Base-by-base conservation (phyloP, 2,113 vertebrate species). In the Oncorhynchus tshawytscha region DNA sequence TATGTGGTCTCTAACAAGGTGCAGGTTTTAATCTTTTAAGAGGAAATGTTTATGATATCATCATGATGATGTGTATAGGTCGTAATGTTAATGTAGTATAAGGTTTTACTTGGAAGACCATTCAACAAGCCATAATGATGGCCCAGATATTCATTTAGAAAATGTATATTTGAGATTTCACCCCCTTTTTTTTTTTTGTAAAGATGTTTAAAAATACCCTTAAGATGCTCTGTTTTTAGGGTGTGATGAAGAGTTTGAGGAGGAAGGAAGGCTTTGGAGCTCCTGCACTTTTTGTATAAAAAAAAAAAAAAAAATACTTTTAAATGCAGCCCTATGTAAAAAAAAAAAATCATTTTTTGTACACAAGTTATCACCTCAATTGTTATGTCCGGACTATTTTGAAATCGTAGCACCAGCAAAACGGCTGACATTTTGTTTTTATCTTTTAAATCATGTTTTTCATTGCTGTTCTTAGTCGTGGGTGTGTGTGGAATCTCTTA, bases 361-460 rank as follows among this genome's bases (percentile, higher is more conserved):
- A 90, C 79, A 84, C 79, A 72, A 85, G 83, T 87, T 72, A 75
- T 74, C 79, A 59, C 87, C 86, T 88, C 73, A 57, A 85, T 89
- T 88, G 84, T 84, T 83, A 82, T 80, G 77, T 81, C 75, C 51
- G 71, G 71, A 54, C 51, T 18, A 27, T 51, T 65, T 80, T 2
- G 27, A 73, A 81, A 83, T 72, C 84, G 82, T 89, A 90, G 89
- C 90, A 92, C 91, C 91, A 91, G 90, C 91, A 90, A 90, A 54
- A 88, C 90, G 82, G 86, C 85, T 86, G 87, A 91, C 85, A 85
- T 85, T 67, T 85, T 67, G 80, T 88, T 85, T 85, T 84, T 83
- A 87, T 88, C 86, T 67, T 88, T 88, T 15, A 85, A 81, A 86
- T 88, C 78, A 82, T 83, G 83, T 86, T 89, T 92, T 92, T 84